Conservation (phyloP, 2,113 vertebrate genomes). For the Siniperca knerii region DNA sequence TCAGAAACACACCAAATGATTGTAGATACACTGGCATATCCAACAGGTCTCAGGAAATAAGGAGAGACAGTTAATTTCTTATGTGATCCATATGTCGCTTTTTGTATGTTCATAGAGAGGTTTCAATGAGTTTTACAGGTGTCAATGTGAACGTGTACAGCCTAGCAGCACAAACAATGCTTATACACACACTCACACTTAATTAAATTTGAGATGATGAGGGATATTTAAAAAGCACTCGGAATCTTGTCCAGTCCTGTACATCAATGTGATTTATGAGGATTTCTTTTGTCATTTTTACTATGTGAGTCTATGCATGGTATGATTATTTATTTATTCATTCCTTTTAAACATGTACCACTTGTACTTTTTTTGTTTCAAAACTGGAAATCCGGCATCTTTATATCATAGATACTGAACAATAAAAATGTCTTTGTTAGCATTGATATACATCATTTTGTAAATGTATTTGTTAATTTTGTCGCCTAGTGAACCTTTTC, state of each 20-base stretch:
- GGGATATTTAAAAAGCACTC: not conserved
- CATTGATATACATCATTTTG: not conserved
- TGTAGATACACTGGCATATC: not conserved
- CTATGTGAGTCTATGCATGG: not conserved
- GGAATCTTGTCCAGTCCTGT: not conserved
- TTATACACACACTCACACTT: constrained; percentile 18
- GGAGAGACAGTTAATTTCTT: not conserved
- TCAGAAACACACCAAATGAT: not conserved
- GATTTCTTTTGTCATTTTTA: constrained; percentile 15
- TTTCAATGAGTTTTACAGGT: constrained; percentile 38
- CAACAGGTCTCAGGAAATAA: constrained; percentile 10
- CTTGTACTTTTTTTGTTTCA: not conserved
- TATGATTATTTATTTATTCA: not conserved
- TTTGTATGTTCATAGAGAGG: constrained; percentile 10
- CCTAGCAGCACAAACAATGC: constrained; percentile 1
- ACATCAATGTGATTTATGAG: not conserved
- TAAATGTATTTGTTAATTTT: not conserved
- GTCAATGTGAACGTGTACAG: not conserved
- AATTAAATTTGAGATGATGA: constrained; percentile 2
- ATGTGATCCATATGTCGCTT: constrained; percentile 29
- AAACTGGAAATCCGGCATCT: not conserved
- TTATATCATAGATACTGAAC: not conserved
- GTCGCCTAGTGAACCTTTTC: not conserved
- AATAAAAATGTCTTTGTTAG: not conserved
- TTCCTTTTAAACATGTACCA: constrained; percentile 1